These are phyloP conservation scores for Drosophila maculinotata DNA, from an alignment of 2,888 invertebrate species.

Conservation along the genomic window DNA sequence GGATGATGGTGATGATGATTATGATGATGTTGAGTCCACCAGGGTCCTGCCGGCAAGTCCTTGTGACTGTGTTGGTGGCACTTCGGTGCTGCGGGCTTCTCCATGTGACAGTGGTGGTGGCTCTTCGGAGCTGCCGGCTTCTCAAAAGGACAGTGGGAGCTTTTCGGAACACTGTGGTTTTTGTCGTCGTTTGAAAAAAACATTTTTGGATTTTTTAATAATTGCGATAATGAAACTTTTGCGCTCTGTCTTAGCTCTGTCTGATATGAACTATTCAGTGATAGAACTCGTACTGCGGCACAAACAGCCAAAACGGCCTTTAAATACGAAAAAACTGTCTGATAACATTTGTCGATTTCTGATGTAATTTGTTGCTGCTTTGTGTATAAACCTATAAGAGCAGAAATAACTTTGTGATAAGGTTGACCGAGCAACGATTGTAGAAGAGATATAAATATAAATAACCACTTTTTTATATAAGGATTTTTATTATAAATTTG, in stretches of 20 bases:
- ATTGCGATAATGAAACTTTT: no score
- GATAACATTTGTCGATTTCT: slow-evolving; percentile 10
- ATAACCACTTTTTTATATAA: no score
- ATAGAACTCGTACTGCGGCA: slow-evolving; percentile 19
- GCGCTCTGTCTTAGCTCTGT: neutral
- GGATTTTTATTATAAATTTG: neutral
- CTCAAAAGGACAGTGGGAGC: slow-evolving; percentile 7
- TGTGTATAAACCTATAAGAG: neutral
- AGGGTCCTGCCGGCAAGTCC: neutral
- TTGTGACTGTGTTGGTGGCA: slow-evolving; percentile 11
- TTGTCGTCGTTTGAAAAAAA: slow-evolving; percentile 7
- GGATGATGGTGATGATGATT: slow-evolving; percentile 2
- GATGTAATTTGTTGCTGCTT: slow-evolving; percentile 3
- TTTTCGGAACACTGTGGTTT: neutral
- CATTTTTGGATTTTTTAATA: slow-evolving; percentile 3
- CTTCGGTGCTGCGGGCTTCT: neutral
- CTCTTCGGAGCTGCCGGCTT: neutral
- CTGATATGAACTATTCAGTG: slow-evolving; percentile 12
- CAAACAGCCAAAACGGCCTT: neutral
- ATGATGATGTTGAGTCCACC: slow-evolving; percentile 1
- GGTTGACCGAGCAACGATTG: neutral
- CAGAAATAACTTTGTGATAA: neutral
- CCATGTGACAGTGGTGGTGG: slow-evolving; percentile 15
- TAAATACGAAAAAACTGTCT: slow-evolving; percentile 24
- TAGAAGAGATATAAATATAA: neutral